A percentile compares a stretch with the other conserved stretches of the same genome.
phyloP scores from a whole-genome alignment of 2,113 vertebrate genomes.

The Forbesichthys papilliferus region DNA sequence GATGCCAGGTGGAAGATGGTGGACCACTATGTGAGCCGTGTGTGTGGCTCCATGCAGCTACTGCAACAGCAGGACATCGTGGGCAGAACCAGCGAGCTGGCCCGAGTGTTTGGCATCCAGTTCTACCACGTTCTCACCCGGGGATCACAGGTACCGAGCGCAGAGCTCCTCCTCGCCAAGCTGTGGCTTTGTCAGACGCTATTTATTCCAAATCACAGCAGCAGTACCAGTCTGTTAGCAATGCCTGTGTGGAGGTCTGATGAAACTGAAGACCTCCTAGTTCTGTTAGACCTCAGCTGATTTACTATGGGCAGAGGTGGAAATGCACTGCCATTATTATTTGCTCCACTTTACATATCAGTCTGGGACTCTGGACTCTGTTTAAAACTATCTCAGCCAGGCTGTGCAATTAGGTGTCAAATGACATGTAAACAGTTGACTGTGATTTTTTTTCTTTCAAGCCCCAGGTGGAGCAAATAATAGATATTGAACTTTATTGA shows the following conservation, averaged over 20 bases:
- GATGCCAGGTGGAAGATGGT: conserved; percentile 91
- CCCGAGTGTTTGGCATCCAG: conserved; percentile 95
- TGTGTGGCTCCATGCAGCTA: conserved; percentile 86
- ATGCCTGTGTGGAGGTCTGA: not conserved
- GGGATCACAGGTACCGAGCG: conserved; percentile 80
- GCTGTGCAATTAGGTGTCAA: too few relatives aligned
- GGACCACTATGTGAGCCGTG: conserved; percentile 90
- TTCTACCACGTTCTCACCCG: conserved; percentile 96
- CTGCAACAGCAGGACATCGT: conserved; percentile 91
- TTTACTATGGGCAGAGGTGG: too few relatives aligned
- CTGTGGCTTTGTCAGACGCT: not conserved
- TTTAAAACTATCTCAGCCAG: too few relatives aligned
- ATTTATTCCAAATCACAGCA: not conserved
- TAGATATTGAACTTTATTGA: too few relatives aligned
- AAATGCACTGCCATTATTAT: too few relatives aligned
- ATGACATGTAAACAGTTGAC: too few relatives aligned
- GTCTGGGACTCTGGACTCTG: too few relatives aligned
- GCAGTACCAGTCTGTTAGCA: not conserved
- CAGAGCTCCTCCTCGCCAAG: not conserved
- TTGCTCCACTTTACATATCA: too few relatives aligned
- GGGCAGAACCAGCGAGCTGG: conserved; percentile 95
- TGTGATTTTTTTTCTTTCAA: not conserved
- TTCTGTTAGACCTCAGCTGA: too few relatives aligned
- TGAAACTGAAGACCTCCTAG: not conserved
- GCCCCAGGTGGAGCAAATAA: too few relatives aligned